Evolutionary conservation across 23 tunicate genomes (phyloP).

Genomic region (Halocynthia roretzi): DNA sequence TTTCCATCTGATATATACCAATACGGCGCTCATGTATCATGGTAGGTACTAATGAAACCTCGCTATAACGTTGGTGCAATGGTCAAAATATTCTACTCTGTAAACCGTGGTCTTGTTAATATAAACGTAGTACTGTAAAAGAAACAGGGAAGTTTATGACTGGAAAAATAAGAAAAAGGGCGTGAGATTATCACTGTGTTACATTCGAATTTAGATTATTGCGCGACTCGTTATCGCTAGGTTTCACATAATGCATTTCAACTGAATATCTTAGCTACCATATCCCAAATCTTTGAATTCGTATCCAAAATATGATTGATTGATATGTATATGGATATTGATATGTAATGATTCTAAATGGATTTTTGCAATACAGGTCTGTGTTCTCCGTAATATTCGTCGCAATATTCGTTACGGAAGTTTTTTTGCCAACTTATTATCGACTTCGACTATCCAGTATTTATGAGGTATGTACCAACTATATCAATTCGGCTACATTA

Average conservation of each 20-base stretch:
- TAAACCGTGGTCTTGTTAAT: not conserved
- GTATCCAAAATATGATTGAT: too few species aligned
- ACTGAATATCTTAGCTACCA: too few species aligned
- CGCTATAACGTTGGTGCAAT: not conserved
- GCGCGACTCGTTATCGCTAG: too few species aligned
- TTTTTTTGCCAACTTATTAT: slow-evolving; percentile 14
- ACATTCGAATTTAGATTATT: too few species aligned
- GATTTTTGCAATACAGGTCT: not conserved
- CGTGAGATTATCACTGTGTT: too few species aligned
- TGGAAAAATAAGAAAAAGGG: too few species aligned
- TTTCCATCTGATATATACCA: slow-evolving; percentile 16
- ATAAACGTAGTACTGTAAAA: not conserved
- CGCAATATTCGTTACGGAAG: not conserved
- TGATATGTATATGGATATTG: too few species aligned
- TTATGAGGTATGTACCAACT: slow-evolving; percentile 12
- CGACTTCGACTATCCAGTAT: slow-evolving; percentile 8
- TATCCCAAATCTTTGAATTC: too few species aligned
- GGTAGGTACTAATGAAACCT: slow-evolving; percentile 1
- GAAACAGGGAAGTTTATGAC: too few species aligned
- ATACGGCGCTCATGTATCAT: slow-evolving; percentile 1
- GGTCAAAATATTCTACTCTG: not conserved
- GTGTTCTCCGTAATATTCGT: not conserved
- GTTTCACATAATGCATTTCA: too few species aligned
- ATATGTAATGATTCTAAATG: too few species aligned
- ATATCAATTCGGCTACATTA: too few species aligned